Base-by-base conservation (phyloP, 1,140 invertebrate species). In the Heliconius himera region DNA sequence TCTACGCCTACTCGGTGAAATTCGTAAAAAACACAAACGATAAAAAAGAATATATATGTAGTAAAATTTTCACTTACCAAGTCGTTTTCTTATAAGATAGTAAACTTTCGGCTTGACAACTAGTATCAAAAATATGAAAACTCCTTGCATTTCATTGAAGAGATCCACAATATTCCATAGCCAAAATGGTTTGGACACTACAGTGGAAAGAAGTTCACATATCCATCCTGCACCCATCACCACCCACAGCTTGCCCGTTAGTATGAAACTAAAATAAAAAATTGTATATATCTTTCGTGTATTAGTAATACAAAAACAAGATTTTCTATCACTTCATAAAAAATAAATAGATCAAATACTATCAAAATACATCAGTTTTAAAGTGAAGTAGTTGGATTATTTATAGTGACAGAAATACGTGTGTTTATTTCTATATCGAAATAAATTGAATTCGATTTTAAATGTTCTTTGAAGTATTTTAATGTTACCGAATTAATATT, bases 161-260 rank as follows among this genome's bases (percentile, higher is more conserved):
- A 95, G 90, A 85, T 97, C 96, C 2, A 95, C 94, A 6, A 95
- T 90, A 56, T 95, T 90, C 95, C 95, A 96, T 33, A 95, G 90
- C 85, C 95, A 95, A 3, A 85, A 86, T 11, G 95, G 94, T 76
- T 95, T 86, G 16, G 91, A 87, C 77, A 95, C 88, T 1, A 95
- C 36, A 13, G 95, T 95, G 4, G 96, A 96, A 1, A 96, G 77
- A 3, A 97, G 92, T 88, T 97, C 97, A 1, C 96, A 93, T 0
- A 96, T 89, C 97, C 97, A 97, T 0, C 96, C 95, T 1, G 97
- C 96, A 26, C 97, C 97, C 97, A 97, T 97, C 1, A 97, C 96
- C 60, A 97, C 89, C 92, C 97, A 97, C 5, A 97, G 86, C 85
- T 97, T 97, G 0, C 96, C 90, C 81, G 97, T 97, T 90, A 97